Conservation (phyloP, 2,113 vertebrate species). For the Micronycteris hirsuta region DNA sequence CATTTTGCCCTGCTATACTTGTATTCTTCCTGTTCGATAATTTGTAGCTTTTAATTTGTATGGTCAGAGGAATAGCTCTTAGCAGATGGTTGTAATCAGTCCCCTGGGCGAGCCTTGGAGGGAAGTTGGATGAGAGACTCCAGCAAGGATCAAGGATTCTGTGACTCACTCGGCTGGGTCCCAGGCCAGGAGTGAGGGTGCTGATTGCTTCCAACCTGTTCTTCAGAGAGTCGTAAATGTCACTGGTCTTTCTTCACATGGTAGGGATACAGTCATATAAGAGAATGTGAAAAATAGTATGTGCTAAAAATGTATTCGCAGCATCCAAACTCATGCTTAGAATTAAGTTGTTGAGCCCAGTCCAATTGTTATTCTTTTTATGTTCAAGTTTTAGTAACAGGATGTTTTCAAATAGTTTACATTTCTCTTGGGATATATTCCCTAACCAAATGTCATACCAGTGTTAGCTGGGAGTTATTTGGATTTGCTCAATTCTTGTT, state of each 20-base stretch:
- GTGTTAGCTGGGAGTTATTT: slow-evolving; percentile 43
- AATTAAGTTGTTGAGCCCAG: slow-evolving; percentile 52
- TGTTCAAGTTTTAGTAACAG: slow-evolving; percentile 71
- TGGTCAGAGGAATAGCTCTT: slow-evolving; percentile 1
- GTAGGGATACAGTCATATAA: slow-evolving; percentile 6
- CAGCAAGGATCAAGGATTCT: background rate
- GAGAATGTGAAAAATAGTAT: slow-evolving; percentile 63
- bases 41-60: slow-evolving; percentile 41
- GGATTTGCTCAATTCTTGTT: slow-evolving; percentile 35
- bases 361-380: slow-evolving; percentile 58
- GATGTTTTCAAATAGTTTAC: slow-evolving; percentile 72
- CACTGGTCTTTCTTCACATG: slow-evolving; percentile 61
- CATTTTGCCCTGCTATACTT: slow-evolving; percentile 12
- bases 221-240: slow-evolving; percentile 67
- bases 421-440: slow-evolving; percentile 57
- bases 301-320: background rate
- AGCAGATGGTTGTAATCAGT: slow-evolving; percentile 52
- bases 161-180: slow-evolving; percentile 31
- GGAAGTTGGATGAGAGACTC: background rate
- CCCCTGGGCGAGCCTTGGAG: background rate
- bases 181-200: slow-evolving; percentile 27
- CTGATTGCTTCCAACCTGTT: slow-evolving; percentile 69
- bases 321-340: slow-evolving; percentile 58
- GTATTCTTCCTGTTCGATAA: slow-evolving; percentile 19
- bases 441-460: slow-evolving; percentile 56